Evolutionary conservation across 2,888 invertebrate species (phyloP).

Genomic region (Drosophila borborema): DNA sequence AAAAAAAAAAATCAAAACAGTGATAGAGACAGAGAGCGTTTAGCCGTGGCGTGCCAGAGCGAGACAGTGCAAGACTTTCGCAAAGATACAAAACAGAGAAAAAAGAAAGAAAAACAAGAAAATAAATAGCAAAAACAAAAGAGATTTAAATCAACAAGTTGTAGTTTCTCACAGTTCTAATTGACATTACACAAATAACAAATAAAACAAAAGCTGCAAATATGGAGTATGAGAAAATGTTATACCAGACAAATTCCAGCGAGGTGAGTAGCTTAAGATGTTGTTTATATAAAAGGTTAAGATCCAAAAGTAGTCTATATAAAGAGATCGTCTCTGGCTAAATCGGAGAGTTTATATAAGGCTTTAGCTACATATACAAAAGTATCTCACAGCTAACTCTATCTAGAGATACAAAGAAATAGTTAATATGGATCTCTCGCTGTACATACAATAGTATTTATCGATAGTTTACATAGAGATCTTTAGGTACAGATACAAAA

Average conservation of each 20-base stretch:
- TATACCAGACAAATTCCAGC: slow-evolving; percentile 60
- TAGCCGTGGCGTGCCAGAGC: slow-evolving; percentile 31
- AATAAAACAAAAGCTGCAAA: slow-evolving; percentile 28
- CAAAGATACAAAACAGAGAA: slow-evolving; percentile 42
- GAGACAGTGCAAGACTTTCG: slow-evolving; percentile 71
- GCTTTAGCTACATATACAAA: background rate
- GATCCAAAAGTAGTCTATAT: background rate
- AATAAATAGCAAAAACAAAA: slow-evolving; percentile 21
- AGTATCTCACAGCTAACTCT: background rate
- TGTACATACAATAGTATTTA: background rate
- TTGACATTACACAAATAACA: slow-evolving; percentile 24
- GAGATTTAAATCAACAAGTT: slow-evolving; percentile 23
- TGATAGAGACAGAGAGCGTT: slow-evolving; percentile 44
- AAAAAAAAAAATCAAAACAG: slow-evolving; percentile 33
- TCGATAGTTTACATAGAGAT: background rate
- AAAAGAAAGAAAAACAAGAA: slow-evolving; percentile 22
- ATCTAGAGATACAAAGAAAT: too few species aligned
- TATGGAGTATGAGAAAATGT: slow-evolving; percentile 81
- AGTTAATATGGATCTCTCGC: background rate
- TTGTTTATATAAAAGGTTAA: background rate
- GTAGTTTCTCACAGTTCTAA: slow-evolving; percentile 31
- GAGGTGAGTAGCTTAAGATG: slow-evolving; percentile 62
- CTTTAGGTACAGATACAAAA: background rate
- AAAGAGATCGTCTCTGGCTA: too few species aligned
- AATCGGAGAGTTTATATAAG: background rate